Evolutionary conservation across 2,113 vertebrate genomes (phyloP), one percentile per base, ranked within the genome.

Genomic region (Salminus brasiliensis): DNA sequence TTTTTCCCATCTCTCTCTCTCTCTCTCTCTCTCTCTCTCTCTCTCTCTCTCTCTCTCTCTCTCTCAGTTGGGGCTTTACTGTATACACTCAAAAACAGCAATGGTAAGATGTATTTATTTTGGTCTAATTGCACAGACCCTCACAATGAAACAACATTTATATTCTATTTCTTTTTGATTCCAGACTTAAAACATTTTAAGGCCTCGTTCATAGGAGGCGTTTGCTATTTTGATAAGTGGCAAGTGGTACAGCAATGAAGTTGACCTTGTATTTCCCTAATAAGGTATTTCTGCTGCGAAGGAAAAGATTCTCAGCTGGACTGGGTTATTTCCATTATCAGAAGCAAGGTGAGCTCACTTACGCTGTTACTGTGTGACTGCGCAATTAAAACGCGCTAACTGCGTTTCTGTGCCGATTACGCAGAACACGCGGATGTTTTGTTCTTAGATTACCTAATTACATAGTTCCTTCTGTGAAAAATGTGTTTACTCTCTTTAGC

Each of bases 251-350:
- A 36, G 68, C 7, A 32, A 10, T 52, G 18, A 62, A 32, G 36
- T 45, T 72, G 30, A 39, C 18, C 63, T 43, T 63, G 18, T 78
- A 32, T 63, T 73, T 21, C 52, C 34, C 65, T 9, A 49, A 63
- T 73, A 87, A 98, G 97, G 97, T 91, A 95, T 82, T 92, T 98
- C 80, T 97, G 96, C 89, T 98, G 95, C 85, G 95, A 97, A 75
- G 93, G 90, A 76, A 92, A 85, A 80, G 94, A 95, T 82, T 87
- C 81, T 0, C 96, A 96, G 88, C 89, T 91, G 85, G 91, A 93
- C 69, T 98, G 97, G 97, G 92, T 98, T 91, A 90, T 90, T 53
- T 93, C 92, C 86, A 90, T 98, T 88, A 95, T 98, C 86, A 86
- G 87, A 78, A 92, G 94, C 60, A 96, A 96, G 96, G 97, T 98